Percentiles rank a stretch among this genome's conserved stretches.
Evolutionary conservation across 2,888 invertebrate species (phyloP).

Genomic region (Crioceris asparagi): DNA sequence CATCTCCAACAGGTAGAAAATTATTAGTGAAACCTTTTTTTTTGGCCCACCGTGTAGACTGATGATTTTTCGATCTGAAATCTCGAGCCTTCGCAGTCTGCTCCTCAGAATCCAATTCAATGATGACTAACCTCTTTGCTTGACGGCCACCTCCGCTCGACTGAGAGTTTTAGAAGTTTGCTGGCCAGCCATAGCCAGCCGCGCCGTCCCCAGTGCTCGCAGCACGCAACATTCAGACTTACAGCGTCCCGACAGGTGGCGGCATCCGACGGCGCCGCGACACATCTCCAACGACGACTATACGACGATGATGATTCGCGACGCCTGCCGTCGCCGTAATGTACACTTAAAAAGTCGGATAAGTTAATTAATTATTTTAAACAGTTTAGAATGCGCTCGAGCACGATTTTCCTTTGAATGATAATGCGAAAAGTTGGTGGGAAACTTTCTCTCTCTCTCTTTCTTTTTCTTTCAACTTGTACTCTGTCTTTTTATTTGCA

Average conservation of each 20-base stretch:
- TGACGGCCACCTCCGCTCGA: too few relatives aligned
- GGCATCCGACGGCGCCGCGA: constrained; percentile 24
- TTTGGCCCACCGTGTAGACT: neutral
- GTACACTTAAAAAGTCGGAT: constrained; percentile 32
- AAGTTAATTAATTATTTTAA: constrained; percentile 38
- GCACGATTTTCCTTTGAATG: constrained; percentile 32
- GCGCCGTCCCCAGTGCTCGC: too few relatives aligned
- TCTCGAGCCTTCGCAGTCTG: too few relatives aligned
- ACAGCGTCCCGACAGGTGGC: constrained; percentile 35
- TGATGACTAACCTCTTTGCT: too few relatives aligned
- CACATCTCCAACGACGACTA: too few relatives aligned
- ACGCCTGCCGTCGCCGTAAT: constrained; percentile 13
- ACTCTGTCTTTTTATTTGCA: constrained; percentile 20
- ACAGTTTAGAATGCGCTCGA: constrained; percentile 28
- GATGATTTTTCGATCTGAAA: neutral
- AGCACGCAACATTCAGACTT: too few relatives aligned
- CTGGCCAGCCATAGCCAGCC: too few relatives aligned
- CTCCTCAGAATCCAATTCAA: too few relatives aligned
- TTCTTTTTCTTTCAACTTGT: neutral
- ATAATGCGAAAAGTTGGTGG: constrained; percentile 27
- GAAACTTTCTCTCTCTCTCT: constrained; percentile 12
- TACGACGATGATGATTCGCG: too few relatives aligned
- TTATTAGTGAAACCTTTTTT: constrained; percentile 1
- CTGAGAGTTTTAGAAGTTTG: too few relatives aligned
- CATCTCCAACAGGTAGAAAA: too few relatives aligned